Percentiles rank a stretch among this genome's conserved stretches.
These are phyloP conservation scores for Melanotaenia nigrans DNA, from an alignment of 2,797 vertebrate genomes.

Conservation along the genomic window DNA sequence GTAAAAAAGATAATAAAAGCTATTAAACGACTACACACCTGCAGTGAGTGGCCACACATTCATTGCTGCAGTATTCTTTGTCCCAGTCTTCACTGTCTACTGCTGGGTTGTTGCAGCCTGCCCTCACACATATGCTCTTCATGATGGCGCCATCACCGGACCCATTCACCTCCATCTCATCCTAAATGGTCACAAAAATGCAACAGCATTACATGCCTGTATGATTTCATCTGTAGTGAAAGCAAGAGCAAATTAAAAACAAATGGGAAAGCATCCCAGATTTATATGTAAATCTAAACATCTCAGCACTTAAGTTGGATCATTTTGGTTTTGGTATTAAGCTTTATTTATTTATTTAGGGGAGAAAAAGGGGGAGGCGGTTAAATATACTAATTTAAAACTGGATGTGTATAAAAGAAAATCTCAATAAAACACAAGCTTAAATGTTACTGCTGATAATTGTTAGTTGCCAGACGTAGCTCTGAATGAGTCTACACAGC, in stretches of 20 bases:
- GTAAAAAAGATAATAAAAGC: not conserved
- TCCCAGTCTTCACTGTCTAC: conserved; percentile 89
- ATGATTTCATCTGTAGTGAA: not conserved
- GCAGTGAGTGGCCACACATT: conserved; percentile 91
- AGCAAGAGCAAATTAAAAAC: too few species aligned
- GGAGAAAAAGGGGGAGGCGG: too few species aligned
- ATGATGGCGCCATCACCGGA: conserved; percentile 52
- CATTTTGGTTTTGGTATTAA: too few species aligned
- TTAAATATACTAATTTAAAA: not conserved
- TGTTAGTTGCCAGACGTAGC: too few species aligned
- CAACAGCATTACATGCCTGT: not conserved
- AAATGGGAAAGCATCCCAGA: not conserved
- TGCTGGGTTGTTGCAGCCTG: conserved; percentile 88
- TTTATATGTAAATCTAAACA: not conserved
- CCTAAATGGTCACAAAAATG: conserved; percentile 56
- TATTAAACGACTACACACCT: conserved; percentile 72
- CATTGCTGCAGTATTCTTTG: conserved; percentile 92
- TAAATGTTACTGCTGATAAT: too few species aligned
- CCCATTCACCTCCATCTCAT: conserved; percentile 87
- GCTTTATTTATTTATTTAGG: too few species aligned
- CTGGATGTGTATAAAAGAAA: not conserved
- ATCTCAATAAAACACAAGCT: too few species aligned
- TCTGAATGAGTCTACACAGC: too few species aligned
- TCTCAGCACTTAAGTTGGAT: too few species aligned
- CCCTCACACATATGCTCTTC: conserved; percentile 84